Base-by-base conservation (phyloP, 2,797 vertebrate species). In the Sphenodon punctatus region DNA sequence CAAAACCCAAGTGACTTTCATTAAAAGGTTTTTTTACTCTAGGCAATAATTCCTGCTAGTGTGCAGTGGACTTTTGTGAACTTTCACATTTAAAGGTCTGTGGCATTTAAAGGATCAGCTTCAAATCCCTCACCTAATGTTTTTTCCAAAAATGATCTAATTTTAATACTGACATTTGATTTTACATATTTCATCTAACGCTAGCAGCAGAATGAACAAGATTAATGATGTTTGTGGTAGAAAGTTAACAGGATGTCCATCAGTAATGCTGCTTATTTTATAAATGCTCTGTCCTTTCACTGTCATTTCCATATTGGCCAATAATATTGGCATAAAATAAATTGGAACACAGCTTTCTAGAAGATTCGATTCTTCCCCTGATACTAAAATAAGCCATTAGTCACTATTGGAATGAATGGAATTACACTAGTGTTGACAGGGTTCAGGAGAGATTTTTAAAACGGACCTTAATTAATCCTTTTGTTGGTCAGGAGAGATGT, bases 201-300 rank as follows among this genome's bases (percentile, higher is more conserved):
- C 25, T 67, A 45, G 4, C 34, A 65, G 16, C 27, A 81, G 19
- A 86, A 72, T 45, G 69, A 80, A 75, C 76, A 15, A 3, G 1
- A 15, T 85, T 81, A 68, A 64, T 74, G 17, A 68, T 49, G 17
- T 65, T 73, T 73, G 13, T 49, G 22, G 59, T 70, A 22, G 7
- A 16, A 77, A 65, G 27, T 51, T 83, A 67, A 42, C 34, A 75
- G 75, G 14, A 32, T 64, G 59, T 3, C 5, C 39, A 80, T 66
- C 43, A 61, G 13, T 66, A 66, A 76, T 63, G 15, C 32, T 63
- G 55, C 6, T 41, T 75, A 74, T 75, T 46, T 55, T 7, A 36
- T 42, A 9, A 75, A 34, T 42, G 3, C 65, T 70, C 80, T 66
- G 2, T 65, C 19, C 3, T 66, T 17, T 8, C 41, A 64, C 23